Conservation (phyloP, 2,888 invertebrate genomes). For the Cheilosia urbana region DNA sequence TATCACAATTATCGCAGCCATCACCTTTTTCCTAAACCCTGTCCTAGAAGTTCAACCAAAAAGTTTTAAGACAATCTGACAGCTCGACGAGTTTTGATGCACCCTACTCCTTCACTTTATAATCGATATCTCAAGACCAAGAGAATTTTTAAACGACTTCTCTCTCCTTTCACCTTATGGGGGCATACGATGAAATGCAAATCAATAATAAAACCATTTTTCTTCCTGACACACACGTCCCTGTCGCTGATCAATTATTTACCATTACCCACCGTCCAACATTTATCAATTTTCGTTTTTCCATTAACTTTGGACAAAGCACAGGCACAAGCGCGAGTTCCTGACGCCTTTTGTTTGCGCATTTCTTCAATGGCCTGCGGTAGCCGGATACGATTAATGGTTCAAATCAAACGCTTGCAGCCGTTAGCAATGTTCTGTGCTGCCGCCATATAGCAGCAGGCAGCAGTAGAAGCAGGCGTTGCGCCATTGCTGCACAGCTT, state of each 20-base stretch:
- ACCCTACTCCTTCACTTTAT: too few species aligned
- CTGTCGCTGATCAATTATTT: conserved; percentile 21
- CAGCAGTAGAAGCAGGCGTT: background rate
- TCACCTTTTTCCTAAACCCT: too few species aligned
- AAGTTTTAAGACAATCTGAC: too few species aligned
- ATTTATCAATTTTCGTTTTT: conserved; percentile 56
- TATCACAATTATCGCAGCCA: too few species aligned
- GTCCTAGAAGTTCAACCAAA: too few species aligned
- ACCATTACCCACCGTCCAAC: conserved; percentile 27
- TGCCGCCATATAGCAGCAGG: background rate
- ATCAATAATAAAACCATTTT: conserved; percentile 24
- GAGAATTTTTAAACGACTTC: background rate
- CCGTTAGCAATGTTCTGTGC: conserved; percentile 24
- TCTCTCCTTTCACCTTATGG: background rate
- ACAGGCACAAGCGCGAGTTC: conserved; percentile 27
- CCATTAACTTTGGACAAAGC: conserved; percentile 58
- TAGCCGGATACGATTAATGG: conserved; percentile 67
- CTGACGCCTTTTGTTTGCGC: conserved; percentile 68
- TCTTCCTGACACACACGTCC: conserved; percentile 31
- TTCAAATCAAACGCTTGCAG: conserved; percentile 59
- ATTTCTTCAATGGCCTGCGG: conserved; percentile 49
- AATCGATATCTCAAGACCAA: too few species aligned
- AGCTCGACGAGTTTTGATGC: too few species aligned
- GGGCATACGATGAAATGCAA: background rate
- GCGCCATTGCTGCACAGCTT: conserved; percentile 62